These are phyloP conservation scores for Etheostoma spectabile DNA, from an alignment of 2,113 vertebrate genomes.

Conservation along the genomic window DNA sequence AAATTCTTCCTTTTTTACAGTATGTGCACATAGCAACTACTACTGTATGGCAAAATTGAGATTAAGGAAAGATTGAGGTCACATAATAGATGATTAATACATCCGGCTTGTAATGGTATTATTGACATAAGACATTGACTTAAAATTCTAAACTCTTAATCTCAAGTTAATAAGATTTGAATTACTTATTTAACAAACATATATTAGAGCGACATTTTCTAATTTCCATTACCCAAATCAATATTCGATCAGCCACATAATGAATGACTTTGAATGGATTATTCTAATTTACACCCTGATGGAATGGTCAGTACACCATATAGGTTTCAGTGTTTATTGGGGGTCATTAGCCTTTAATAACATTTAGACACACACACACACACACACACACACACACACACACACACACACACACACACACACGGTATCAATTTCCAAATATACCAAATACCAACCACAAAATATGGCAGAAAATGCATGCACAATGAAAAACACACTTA, in stretches of 20 bases:
- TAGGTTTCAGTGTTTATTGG: not conserved
- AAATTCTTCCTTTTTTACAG: not conserved
- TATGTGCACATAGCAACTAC: not conserved
- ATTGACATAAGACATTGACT: too few relatives aligned
- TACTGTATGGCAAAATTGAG: not conserved
- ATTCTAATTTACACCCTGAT: not conserved
- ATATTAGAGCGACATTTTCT: not conserved
- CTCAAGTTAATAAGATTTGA: not conserved
- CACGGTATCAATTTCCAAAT: not conserved
- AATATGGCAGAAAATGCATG: not conserved
- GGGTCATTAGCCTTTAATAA: conserved; percentile 4
- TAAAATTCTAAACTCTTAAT: not conserved
- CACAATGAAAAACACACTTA: not conserved
- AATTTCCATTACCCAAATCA: not conserved
- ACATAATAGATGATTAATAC: too few relatives aligned
- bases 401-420: not conserved
- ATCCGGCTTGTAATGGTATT: too few relatives aligned
- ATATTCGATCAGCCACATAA: not conserved
- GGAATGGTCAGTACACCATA: not conserved
- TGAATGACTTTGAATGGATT: not conserved
- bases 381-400: too few relatives aligned
- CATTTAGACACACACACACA: not conserved
- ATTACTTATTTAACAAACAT: not conserved
- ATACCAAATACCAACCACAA: not conserved
- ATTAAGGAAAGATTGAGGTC: not conserved